Evolutionary conservation across 2,113 vertebrate genomes (phyloP), one percentile per base, ranked within the genome.

Genomic region (Orycteropus afer): DNA sequence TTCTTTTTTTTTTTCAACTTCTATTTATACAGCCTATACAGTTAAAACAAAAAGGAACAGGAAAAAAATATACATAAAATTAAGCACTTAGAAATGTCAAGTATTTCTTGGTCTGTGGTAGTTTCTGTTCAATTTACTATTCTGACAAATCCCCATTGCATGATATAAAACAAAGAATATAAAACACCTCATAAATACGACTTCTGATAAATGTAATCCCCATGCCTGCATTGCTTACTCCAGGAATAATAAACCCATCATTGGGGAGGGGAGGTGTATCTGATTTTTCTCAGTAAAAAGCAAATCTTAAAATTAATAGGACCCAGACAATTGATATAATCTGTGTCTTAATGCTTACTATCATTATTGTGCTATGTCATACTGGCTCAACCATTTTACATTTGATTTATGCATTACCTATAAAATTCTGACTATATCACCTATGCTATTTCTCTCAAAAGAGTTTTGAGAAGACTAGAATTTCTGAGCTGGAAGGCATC

Each of bases 191-290:
- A 84, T 79, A 95, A 78, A 89, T 34, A 57, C 55, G 63, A 71
- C 15, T 78, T 73, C 42, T 42, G 73, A 45, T 67, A 51, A 87
- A 73, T 73, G 14, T 22, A 94, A 87, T 47, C 14, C 40, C 86
- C 17, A 81, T 49, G 76, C 37, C 80, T 86, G 45, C 22, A 61
- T 55, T 74, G 61, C 40, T 67, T 82, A 73, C 12, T 69, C 23
- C 1, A 63, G 73, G 29, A 95, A 37, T 69, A 93, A 91, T 77
- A 49, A 91, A 69, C 25, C 78, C 88, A 23, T 69, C 71, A 83
- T 11, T 29, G 45, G 5, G 17, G 10, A 42, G 18, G 18, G 5
- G 7, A 51, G 34, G 14, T 34, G 32, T 17, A 4, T 57, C 11
- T 12, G 27, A 61, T 13, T 76, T 53, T 80, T 22, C 49, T 93